Conservation (phyloP, 2,113 vertebrate species). For the Amblyopsis rosae region DNA sequence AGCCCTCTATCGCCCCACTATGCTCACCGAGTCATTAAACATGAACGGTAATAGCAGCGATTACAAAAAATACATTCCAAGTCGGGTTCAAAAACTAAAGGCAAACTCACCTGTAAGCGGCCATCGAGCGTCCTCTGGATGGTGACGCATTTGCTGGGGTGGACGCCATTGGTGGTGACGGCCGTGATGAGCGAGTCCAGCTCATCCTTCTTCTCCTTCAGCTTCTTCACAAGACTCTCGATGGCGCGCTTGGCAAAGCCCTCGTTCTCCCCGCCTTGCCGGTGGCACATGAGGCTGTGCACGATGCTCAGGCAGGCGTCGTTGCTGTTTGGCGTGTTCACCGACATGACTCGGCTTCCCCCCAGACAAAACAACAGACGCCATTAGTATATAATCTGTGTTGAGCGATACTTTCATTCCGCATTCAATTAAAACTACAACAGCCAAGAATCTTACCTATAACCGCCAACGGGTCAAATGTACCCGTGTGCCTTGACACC, state of each 20-base stretch:
- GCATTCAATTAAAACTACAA: too few relatives aligned
- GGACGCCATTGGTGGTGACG: conserved; percentile 96
- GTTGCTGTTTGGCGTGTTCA: conserved; percentile 95
- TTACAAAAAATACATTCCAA: too few relatives aligned
- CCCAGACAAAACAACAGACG: too few relatives aligned
- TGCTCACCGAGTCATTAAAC: too few relatives aligned
- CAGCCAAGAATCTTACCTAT: too few relatives aligned
- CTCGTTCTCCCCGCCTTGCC: conserved; percentile 96
- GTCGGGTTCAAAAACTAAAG: too few relatives aligned
- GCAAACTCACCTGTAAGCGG: conserved; percentile 85
- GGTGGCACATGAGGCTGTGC: conserved; percentile 97
- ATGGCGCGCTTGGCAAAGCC: conserved; percentile 96
- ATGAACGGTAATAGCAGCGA: too few relatives aligned
- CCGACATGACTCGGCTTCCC: conserved; percentile 82
- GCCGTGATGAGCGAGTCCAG: conserved; percentile 96
- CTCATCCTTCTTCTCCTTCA: conserved; percentile 99
- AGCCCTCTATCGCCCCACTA: too few relatives aligned
- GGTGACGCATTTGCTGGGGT: conserved; percentile 97
- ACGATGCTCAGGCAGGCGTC: conserved; percentile 98
- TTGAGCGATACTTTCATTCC: too few relatives aligned
- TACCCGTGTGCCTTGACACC: too few relatives aligned
- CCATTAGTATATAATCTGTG: too few relatives aligned
- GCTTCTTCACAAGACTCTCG: conserved; percentile 95
- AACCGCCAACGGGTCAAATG: too few relatives aligned
- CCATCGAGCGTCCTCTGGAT: conserved; percentile 96